phyloP scores from a whole-genome alignment of 2,113 vertebrate species.

The Aramus guarauna region DNA sequence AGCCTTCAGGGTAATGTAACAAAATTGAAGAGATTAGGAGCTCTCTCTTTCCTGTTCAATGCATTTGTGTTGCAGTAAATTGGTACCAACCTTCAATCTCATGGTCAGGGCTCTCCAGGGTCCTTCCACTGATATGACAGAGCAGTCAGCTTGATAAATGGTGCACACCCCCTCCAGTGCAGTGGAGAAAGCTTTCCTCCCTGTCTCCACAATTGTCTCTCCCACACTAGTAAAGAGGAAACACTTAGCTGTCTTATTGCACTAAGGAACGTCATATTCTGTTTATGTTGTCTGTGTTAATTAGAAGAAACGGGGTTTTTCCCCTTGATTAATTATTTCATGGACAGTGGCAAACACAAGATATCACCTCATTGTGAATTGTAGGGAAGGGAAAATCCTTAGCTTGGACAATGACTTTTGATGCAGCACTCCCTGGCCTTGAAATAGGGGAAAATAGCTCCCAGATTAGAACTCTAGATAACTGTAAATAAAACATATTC shows the following conservation, averaged over 20 bases:
- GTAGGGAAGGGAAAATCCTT: background rate
- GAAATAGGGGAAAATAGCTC: background rate
- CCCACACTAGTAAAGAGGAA: background rate
- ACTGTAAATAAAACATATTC: background rate
- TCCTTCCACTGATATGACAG: conserved; percentile 71
- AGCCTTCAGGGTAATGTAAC: conserved; percentile 77
- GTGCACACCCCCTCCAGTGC: background rate
- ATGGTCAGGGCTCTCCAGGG: conserved; percentile 73
- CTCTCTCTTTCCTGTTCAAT: conserved; percentile 71
- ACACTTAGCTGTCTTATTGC: background rate
- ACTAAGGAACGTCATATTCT: background rate
- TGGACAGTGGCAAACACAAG: background rate
- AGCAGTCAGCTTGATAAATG: conserved; percentile 74
- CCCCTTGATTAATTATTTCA: conserved; percentile 39
- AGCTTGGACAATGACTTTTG: conserved; percentile 13
- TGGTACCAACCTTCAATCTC: conserved; percentile 74
- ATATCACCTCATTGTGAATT: background rate
- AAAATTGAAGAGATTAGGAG: conserved; percentile 77
- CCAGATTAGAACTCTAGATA: background rate
- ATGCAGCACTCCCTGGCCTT: background rate
- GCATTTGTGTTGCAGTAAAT: conserved; percentile 75
- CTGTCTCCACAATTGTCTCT: background rate
- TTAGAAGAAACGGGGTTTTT: background rate
- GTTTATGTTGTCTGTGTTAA: conserved; percentile 14
- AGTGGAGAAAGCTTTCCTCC: conserved; percentile 24